Percentiles rank a stretch among this genome's conserved stretches.
Evolutionary conservation across 1,140 invertebrate genomes (phyloP).

Genomic region (Megalonaias nervosa): DNA sequence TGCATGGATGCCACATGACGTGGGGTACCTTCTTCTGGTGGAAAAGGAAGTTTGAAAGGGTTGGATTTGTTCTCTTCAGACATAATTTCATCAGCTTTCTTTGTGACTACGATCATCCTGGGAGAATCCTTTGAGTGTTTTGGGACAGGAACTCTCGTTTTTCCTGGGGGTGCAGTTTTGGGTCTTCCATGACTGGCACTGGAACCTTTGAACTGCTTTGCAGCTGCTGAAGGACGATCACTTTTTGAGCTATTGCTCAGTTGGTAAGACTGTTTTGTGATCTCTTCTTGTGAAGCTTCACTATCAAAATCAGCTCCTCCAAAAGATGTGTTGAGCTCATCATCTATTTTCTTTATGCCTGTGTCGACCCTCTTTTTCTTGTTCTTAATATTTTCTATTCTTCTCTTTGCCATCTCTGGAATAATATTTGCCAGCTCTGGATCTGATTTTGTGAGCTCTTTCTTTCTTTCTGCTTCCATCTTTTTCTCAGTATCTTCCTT

Average conservation of each 20-base stretch:
- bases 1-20: constrained; percentile 47
- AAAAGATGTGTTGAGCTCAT: constrained; percentile 47
- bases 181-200: constrained; percentile 30
- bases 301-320: constrained; percentile 44
- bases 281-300: constrained; percentile 18
- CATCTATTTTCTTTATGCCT: constrained; percentile 50
- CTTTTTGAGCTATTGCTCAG: constrained; percentile 42
- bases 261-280: constrained; percentile 24
- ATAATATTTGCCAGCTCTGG: constrained; percentile 58
- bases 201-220: constrained; percentile 19
- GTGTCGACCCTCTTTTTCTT: constrained; percentile 57
- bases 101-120: constrained; percentile 39
- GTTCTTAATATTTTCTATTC: constrained; percentile 54
- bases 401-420: constrained; percentile 51
- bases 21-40: constrained; percentile 48
- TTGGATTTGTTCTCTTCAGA: constrained; percentile 42
- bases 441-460: constrained; percentile 56
- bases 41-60: constrained; percentile 53
- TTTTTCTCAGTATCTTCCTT: constrained; percentile 46
- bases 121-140: constrained; percentile 49
- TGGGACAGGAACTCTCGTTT: constrained; percentile 37
- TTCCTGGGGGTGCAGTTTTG: constrained; percentile 41
- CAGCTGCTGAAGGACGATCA: constrained; percentile 24
- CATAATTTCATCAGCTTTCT: constrained; percentile 36
- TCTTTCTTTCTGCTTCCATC: constrained; percentile 44